Base-by-base conservation (phyloP, 2,113 vertebrate genomes). In the Sylvietta virens region DNA sequence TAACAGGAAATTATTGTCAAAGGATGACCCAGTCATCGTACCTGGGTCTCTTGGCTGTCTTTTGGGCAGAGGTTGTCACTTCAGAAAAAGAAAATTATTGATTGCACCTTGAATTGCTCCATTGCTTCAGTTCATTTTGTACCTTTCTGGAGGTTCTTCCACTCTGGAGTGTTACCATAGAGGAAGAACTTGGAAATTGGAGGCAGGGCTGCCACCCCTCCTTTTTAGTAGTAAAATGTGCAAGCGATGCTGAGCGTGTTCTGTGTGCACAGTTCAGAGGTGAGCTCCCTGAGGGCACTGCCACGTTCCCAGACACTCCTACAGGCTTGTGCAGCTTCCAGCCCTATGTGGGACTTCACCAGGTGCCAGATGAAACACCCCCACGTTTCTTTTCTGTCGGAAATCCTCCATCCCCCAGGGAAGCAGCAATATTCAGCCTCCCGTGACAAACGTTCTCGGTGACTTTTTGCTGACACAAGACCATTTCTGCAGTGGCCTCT, bases 381-480 rank as follows among this genome's bases (percentile, higher is more conserved):
- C 47, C 18, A 2, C 15, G 1, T 51, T 78, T 69, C 11, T 31
- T 44, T 45, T 44, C 51, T 84, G 8, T 2, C 66, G 35, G 64
- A 50, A 74, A 42, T 27, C 56, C 53, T 64, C 54, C 50, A 30
- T 74, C 19, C 37, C 14, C 22, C 45, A 31, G 73, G 42, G 62
- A 44, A 80, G 48, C 39, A 78, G 28, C 27, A 66, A 31, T 21
- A 15, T 21, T 40, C 44, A 26, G 22, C 30, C 44, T 65, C 57
- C 17, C 1, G 0, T 54, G 44, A 28, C 1, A 44, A 24, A 70
- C 3, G 1, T 5, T 57, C 47, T 47, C 1, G 0, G 7, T 60
- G 60, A 44, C 21, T 54, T 81, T 71, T 39, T 58, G 47, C 70
- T 66, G 51, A 44, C 45, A 69, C 37, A 10, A 60, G 28, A 33